Evolutionary conservation across 23 tunicate genomes (phyloP), one percentile per base, ranked within the genome.

Genomic region (Aplidium turbinatum): DNA sequence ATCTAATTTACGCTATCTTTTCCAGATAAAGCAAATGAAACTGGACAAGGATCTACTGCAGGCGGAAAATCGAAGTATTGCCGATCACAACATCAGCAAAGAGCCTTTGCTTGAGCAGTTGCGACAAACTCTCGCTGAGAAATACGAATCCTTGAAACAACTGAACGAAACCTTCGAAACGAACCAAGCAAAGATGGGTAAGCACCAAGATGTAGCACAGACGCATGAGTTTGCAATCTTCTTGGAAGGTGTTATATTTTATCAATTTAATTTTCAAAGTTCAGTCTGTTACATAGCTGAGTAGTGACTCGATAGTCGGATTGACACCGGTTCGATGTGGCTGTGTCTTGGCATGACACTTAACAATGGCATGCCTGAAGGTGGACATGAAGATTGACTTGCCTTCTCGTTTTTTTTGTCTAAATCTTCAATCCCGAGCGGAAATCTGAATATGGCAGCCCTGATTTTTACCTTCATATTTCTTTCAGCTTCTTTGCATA

Each of bases 61-160:
- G 56, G 92, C 92, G 21, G 86, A 78, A 74, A 91, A 91, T 72
- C 60, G 97, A 26, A 84, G 92, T 68, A 73, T 84, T 27, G 97
- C 97, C 2, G 97, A 91, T 29, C 66, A 84, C 48, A 91, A 79
- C 50, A 55, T 91, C 19, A 76, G 75, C 20, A 78, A 84, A 56
- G 97, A 91, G 62, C 92, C 97, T 23, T 30, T 28, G 16, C 63
- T 91, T 7, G 38, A 38, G 4, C 67, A 84, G 51, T 65, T 84
- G 42, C 82, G 89, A 26, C 60, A 69, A 24, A 72, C 77, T 28
- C 55, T 91, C 26, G 86, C 81, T 31, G 68, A 25, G 20, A 91
- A 84, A 74, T 91, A 91, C 73, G 81, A 67, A 25, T 60, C 29
- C 11, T 30, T 91, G 16, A 73, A 74, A 34, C 71, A 84, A 18